Percentiles rank a stretch among this genome's conserved stretches.
phyloP scores from a whole-genome alignment of 2,888 invertebrate species.

The Drosophila kambysellisi region DNA sequence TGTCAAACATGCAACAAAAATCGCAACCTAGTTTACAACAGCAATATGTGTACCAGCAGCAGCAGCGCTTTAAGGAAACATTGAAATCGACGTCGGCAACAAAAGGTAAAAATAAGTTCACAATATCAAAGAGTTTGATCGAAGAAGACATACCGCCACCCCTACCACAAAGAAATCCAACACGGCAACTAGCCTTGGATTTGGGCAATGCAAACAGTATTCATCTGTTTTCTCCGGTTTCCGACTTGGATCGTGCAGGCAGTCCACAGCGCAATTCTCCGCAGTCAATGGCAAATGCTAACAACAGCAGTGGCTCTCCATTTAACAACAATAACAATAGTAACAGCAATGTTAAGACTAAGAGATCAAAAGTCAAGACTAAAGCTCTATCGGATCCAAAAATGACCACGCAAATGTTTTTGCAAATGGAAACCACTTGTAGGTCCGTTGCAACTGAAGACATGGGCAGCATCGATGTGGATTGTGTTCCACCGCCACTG shows the following conservation, averaged over 20 bases:
- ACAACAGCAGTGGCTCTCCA: constrained; percentile 10
- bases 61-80: constrained; percentile 77
- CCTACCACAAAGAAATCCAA: constrained; percentile 86
- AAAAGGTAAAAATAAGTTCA: constrained; percentile 82
- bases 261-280: constrained; percentile 71
- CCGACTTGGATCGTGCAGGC: constrained; percentile 83
- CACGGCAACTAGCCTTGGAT: constrained; percentile 78
- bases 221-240: constrained; percentile 77
- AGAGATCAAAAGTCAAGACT: constrained; percentile 83
- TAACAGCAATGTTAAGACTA: constrained; percentile 50
- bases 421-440: constrained; percentile 84
- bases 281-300: constrained; percentile 19
- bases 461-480: constrained; percentile 46
- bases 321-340: constrained; percentile 38
- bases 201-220: constrained; percentile 56
- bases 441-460: constrained; percentile 52
- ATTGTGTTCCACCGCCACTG: constrained; percentile 86
- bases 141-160: constrained; percentile 86
- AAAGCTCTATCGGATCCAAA: constrained; percentile 85
- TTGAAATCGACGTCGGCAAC: constrained; percentile 68
- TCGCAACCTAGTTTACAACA: constrained; percentile 65
- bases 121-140: constrained; percentile 78
- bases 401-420: constrained; percentile 85
- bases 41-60: constrained; percentile 60
- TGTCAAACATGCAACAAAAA: constrained; percentile 58